A percentile compares a stretch with the other conserved stretches of the same genome.
These are phyloP conservation scores for Rhabdomys dilectus DNA, from an alignment of 2,113 vertebrate genomes.

Conservation along the genomic window DNA sequence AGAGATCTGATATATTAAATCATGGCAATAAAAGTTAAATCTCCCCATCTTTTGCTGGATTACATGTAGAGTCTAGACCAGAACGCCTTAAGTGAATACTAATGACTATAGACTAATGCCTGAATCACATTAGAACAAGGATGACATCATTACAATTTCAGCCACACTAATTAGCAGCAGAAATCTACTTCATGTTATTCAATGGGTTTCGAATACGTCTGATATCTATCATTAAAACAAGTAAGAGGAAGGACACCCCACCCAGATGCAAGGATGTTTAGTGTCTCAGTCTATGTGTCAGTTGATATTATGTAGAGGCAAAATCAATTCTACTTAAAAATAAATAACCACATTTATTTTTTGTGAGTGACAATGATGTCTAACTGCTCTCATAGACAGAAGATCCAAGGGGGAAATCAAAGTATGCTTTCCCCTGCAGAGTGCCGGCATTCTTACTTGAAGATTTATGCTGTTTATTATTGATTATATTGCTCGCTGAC, in stretches of 20 bases:
- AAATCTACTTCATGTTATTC: conserved; percentile 86
- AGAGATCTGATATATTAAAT: conserved; percentile 85
- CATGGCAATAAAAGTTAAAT: conserved; percentile 87
- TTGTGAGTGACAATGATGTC: conserved; percentile 43
- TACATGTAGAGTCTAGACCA: conserved; percentile 86
- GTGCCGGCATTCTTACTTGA: conserved; percentile 37
- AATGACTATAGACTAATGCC: conserved; percentile 88
- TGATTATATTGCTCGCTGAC: conserved; percentile 51
- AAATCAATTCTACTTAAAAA: conserved; percentile 41
- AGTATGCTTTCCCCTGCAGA: background rate
- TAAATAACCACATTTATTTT: conserved; percentile 41
- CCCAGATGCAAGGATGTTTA: conserved; percentile 63
- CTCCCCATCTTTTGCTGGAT: conserved; percentile 84
- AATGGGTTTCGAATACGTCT: conserved; percentile 81
- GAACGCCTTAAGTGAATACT: conserved; percentile 86
- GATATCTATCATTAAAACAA: conserved; percentile 67
- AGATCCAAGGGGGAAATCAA: conserved; percentile 2
- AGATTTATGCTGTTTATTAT: conserved; percentile 47
- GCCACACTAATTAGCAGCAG: conserved; percentile 90
- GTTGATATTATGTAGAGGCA: conserved; percentile 37
- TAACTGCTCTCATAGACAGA: background rate
- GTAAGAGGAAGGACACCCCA: conserved; percentile 75
- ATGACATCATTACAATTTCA: conserved; percentile 92
- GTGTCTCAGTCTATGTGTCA: conserved; percentile 68
- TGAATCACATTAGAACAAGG: conserved; percentile 90